These are phyloP conservation scores for Pseudorhombus dupliciocellatus DNA, from an alignment of 2,113 vertebrate genomes.

Conservation along the genomic window DNA sequence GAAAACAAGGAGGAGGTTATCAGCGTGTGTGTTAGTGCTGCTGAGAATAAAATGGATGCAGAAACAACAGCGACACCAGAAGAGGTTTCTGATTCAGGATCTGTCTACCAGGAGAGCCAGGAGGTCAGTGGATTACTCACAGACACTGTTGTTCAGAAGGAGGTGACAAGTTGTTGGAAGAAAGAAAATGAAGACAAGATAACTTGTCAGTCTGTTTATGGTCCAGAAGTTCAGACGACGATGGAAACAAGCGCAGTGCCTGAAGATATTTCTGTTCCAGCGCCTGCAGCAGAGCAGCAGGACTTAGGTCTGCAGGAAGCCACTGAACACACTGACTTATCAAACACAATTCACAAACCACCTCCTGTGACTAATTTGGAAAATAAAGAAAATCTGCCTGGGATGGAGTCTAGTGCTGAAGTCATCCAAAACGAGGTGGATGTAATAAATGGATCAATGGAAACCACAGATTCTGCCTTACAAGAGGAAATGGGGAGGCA, in stretches of 20 bases:
- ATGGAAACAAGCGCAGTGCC: constrained; percentile 1
- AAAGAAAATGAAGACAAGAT: constrained; percentile 8
- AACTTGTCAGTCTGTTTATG: constrained; percentile 6
- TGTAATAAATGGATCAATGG: constrained; percentile 36
- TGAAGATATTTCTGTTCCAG: constrained; percentile 22
- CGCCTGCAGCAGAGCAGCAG: constrained; percentile 21
- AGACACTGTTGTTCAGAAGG: neutral
- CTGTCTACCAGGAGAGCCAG: neutral
- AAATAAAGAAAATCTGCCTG: constrained; percentile 1
- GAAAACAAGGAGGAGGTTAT: constrained; percentile 6
- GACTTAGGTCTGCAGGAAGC: constrained; percentile 16
- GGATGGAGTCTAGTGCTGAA: constrained; percentile 2
- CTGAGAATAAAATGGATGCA: constrained; percentile 22
- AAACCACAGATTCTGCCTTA: constrained; percentile 16
- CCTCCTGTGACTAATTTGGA: constrained; percentile 16
- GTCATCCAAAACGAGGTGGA: constrained; percentile 24
- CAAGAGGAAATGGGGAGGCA: constrained; percentile 13
- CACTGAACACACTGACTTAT: constrained; percentile 3
- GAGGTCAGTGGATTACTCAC: constrained; percentile 14
- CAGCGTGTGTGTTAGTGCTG: neutral
- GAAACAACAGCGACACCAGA: constrained; percentile 12
- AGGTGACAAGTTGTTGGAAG: neutral
- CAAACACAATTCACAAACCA: constrained; percentile 14
- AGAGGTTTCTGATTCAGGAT: constrained; percentile 8
- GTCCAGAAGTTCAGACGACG: constrained; percentile 18